phyloP scores from a whole-genome alignment of 2,113 vertebrate genomes.

The Clarias magur region DNA sequence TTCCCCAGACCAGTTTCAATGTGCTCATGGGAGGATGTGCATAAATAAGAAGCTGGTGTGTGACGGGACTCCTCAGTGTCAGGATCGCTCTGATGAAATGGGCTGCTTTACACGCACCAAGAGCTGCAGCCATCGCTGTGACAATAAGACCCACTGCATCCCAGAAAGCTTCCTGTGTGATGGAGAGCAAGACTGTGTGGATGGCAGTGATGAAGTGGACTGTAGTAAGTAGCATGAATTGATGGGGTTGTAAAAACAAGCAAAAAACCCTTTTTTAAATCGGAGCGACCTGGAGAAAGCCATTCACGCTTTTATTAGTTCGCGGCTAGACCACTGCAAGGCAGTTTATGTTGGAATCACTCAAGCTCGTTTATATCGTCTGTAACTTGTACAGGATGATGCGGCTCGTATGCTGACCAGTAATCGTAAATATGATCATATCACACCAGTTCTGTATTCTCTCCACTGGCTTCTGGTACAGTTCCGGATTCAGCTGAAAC shows the following conservation, averaged over 20 bases:
- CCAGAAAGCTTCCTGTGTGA: constrained; percentile 83
- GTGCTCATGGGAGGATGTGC: constrained; percentile 72
- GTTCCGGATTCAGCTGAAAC: too few relatives aligned
- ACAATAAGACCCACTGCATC: constrained; percentile 74
- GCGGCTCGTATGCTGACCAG: too few relatives aligned
- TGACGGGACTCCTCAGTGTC: constrained; percentile 79
- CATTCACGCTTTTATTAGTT: too few relatives aligned
- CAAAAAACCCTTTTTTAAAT: too few relatives aligned
- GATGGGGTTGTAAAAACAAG: background rate
- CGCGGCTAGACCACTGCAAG: too few relatives aligned
- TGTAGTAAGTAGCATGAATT: background rate
- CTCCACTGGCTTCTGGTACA: too few relatives aligned
- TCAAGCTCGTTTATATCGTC: too few relatives aligned
- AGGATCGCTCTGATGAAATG: constrained; percentile 79
- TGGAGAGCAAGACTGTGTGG: constrained; percentile 80
- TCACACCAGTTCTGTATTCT: too few relatives aligned
- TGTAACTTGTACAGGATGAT: too few relatives aligned
- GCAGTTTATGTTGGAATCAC: too few relatives aligned
- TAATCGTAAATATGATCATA: too few relatives aligned
- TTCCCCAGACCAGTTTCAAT: constrained; percentile 75
- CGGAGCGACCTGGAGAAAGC: too few relatives aligned
- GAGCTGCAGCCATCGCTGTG: constrained; percentile 78
- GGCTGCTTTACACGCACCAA: constrained; percentile 67
- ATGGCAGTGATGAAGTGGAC: constrained; percentile 56
- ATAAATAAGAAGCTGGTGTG: constrained; percentile 70